Conservation (phyloP, 2,888 invertebrate species). For the Camponotus fellah region DNA sequence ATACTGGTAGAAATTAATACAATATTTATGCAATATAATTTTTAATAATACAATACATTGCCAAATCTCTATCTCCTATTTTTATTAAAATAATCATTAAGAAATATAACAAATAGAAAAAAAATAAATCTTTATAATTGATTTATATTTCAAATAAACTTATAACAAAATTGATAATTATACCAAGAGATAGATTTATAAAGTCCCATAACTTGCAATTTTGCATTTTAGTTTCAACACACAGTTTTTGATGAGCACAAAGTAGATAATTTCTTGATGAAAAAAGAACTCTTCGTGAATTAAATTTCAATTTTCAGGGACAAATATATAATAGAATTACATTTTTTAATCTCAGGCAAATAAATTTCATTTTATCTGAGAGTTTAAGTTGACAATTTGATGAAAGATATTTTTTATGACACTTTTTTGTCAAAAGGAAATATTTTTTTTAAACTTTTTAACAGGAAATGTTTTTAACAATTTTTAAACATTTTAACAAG, state of each 20-base stretch:
- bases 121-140: neutral
- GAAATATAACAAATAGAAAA: neutral
- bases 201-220: neutral
- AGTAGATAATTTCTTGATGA: neutral
- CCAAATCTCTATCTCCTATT: neutral
- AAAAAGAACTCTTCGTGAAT: neutral
- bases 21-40: constrained; percentile 6
- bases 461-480: too few relatives aligned
- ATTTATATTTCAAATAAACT: neutral
- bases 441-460: neutral
- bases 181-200: neutral
- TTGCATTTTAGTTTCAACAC: neutral
- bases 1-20: neutral
- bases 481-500: neutral
- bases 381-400: neutral
- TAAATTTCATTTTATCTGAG: neutral
- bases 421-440: neutral
- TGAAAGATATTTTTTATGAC: neutral
- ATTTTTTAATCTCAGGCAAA: neutral
- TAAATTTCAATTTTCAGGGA: neutral
- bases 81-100: neutral
- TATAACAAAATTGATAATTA: neutral
- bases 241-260: neutral
- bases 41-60: neutral
- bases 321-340: neutral